Percentiles rank a stretch among this genome's conserved stretches.
Conservation (phyloP, 2,797 vertebrate genomes). For the Malurus leucopterus region DNA sequence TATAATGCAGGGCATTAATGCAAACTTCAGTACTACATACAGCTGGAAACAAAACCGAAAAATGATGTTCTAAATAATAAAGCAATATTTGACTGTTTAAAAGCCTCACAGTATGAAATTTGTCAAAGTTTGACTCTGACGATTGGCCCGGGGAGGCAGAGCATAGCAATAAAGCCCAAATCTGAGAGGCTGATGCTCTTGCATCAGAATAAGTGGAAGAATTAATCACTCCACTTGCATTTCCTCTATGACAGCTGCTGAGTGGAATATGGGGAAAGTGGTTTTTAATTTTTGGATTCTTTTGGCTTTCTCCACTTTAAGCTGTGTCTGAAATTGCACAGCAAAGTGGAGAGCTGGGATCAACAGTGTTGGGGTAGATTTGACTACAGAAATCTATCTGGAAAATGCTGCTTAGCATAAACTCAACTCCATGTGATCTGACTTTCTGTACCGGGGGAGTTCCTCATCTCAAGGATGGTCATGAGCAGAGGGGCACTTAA, state of each 20-base stretch:
- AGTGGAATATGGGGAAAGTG: background rate
- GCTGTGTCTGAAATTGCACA: background rate
- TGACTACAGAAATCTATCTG: background rate
- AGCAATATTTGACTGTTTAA: slow-evolving; percentile 59
- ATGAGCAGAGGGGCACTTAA: fast-evolving
- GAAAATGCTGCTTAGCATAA: background rate
- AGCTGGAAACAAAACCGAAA: slow-evolving; percentile 51
- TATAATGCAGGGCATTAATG: slow-evolving; percentile 51
- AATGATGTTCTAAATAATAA: slow-evolving; percentile 59
- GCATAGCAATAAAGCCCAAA: background rate
- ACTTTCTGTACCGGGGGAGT: background rate
- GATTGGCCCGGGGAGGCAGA: background rate
- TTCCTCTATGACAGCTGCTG: slow-evolving; percentile 2
- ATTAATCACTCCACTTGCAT: slow-evolving; percentile 13
- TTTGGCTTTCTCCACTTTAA: background rate
- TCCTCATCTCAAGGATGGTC: background rate
- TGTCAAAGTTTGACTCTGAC: slow-evolving; percentile 12
- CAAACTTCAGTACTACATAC: slow-evolving; percentile 41
- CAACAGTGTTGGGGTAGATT: background rate
- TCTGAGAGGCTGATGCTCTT: background rate
- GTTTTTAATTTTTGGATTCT: background rate
- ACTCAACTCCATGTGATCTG: background rate
- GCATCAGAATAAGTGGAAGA: background rate
- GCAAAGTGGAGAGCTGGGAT: background rate
- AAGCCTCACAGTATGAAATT: slow-evolving; percentile 47